Conservation (phyloP, 2,888 invertebrate genomes). For the Osedax fenrisi region DNA sequence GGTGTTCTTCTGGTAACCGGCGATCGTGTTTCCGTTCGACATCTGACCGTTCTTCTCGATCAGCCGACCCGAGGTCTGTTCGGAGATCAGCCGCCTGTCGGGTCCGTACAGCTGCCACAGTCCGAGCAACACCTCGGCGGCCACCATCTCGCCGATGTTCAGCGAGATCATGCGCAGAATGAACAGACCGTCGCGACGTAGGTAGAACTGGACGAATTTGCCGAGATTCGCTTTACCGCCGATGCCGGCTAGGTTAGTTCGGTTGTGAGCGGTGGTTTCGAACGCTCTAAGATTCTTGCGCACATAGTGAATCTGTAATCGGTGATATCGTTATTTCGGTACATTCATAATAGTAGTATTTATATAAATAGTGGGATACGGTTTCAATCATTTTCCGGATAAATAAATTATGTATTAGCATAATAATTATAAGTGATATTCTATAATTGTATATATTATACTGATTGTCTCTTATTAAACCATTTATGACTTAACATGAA, state of each 20-base stretch:
- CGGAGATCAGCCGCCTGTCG: constrained; percentile 30
- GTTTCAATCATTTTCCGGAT: no score
- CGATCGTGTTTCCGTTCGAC: no score
- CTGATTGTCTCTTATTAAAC: no score
- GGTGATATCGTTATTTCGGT: constrained; percentile 31
- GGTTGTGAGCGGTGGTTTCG: constrained; percentile 25
- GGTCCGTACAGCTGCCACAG: constrained; percentile 36
- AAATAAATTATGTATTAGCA: no score
- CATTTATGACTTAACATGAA: no score
- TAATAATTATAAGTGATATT: no score
- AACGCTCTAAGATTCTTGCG: constrained; percentile 32
- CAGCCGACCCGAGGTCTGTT: constrained; percentile 18
- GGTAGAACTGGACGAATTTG: constrained; percentile 35
- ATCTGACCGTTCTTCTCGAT: no score
- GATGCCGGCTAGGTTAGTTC: constrained; percentile 11
- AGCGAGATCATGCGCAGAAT: constrained; percentile 33
- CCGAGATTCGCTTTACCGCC: constrained; percentile 29
- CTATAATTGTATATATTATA: no score
- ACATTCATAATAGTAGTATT: no score
- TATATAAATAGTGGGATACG: no score
- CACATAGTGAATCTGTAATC: constrained; percentile 35
- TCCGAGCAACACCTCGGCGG: constrained; percentile 33
- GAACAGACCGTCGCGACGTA: constrained; percentile 35
- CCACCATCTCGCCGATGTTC: constrained; percentile 36
- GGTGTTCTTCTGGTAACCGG: no score